Base-by-base conservation (phyloP, 1,140 invertebrate genomes). In the Neoseiulus cucumeris region DNA sequence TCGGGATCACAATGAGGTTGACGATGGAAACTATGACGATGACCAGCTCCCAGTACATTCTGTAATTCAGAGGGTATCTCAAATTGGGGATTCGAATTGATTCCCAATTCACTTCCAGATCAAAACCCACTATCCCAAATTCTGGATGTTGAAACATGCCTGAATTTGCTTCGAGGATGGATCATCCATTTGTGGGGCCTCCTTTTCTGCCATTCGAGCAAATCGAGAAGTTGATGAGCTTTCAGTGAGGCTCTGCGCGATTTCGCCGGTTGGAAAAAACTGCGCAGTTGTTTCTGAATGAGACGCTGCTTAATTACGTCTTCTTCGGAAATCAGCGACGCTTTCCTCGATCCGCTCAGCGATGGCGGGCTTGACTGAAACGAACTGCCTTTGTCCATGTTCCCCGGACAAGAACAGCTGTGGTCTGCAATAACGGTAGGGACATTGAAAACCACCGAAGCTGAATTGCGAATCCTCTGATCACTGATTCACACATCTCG, bases 361-460 rank as follows among this genome's bases (percentile, higher is more conserved):
- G 51, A 59, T 14, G 51, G 51, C 22, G 51, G 33, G 25, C 51
- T 33, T 20, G 22, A 59, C 14, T 17, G 14, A 9, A 14, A 25
- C 14, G 22, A 25, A 14, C 14, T 20, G 14, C 25, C 22, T 20
- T 17, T 25, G 33, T 59, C 51, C 51, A 59, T 59, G 14, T 25
- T 33, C 14, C 51, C 33, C 17, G 51, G 51, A 59, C 51, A 59
- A 9, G 51, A 59, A 33, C 51, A 59, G 51, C 51, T 59, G 51
- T 59, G 51, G 51, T 33, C 51, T 59, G 22, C 14, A 28, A 59
- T 29, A 59, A 25, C 22, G 9, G 45, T 17, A 47, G 25, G 14
- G 17, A 47, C 18, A 4, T 6, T 47, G 18, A 17, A 44, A 14
- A n/a, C 42, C n/a, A 44, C 42, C n/a, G n/a, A n/a, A n/a, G n/a